phyloP scores from a whole-genome alignment of 35 echinoderm and acorn worm genomes.

The Anneissia japonica region DNA sequence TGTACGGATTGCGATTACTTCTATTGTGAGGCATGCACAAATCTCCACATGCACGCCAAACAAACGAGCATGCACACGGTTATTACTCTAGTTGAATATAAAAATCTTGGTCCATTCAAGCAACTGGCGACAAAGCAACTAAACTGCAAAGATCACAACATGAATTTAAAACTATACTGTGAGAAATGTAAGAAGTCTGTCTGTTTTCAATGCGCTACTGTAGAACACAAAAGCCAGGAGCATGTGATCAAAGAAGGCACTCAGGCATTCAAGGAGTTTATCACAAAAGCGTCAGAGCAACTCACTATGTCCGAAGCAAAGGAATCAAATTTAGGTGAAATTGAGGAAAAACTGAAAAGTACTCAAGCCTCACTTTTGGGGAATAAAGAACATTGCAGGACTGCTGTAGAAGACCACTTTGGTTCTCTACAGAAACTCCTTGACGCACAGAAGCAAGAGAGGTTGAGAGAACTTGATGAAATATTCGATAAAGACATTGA shows the following conservation, averaged over 20 bases:
- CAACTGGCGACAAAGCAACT: not conserved
- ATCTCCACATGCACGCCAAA: not conserved
- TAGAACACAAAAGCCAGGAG: not conserved
- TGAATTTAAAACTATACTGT: not conserved
- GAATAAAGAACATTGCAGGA: not conserved
- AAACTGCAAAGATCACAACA: not conserved
- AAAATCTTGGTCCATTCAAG: not conserved
- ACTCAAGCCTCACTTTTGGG: not conserved
- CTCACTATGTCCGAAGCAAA: not conserved
- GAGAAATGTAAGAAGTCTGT: not conserved
- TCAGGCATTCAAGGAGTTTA: not conserved
- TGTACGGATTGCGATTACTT: not conserved
- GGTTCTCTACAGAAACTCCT: not conserved
- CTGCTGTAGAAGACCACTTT: not conserved
- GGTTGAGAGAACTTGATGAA: not conserved
- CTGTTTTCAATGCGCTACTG: not conserved
- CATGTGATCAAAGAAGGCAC: not conserved
- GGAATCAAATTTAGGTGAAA: not conserved
- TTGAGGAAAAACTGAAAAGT: not conserved
- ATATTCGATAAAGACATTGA: not conserved
- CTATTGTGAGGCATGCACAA: not conserved
- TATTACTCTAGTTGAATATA: not conserved
- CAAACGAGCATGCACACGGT: not conserved
- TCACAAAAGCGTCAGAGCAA: not conserved
- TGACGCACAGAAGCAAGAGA: not conserved